Evolutionary conservation across 2,888 invertebrate genomes (phyloP).

Genomic region (Pyralis farinalis): DNA sequence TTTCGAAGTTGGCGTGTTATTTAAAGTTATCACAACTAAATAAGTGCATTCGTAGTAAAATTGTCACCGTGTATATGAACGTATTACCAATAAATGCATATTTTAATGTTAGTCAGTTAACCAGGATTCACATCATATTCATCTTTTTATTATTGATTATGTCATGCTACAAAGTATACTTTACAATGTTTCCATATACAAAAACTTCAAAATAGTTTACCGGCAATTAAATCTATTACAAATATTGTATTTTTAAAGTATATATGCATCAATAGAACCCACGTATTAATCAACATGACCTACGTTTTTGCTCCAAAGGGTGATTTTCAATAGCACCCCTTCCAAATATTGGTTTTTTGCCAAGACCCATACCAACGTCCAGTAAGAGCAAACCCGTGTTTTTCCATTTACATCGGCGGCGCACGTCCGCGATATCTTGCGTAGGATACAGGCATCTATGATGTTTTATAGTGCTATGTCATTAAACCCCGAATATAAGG

Average conservation of each 20-base stretch:
- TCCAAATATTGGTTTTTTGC: conserved; percentile 80
- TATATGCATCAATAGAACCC: conserved; percentile 28
- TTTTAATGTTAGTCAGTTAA: too few species aligned
- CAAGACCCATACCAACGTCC: conserved; percentile 47
- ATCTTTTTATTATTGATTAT: too few species aligned
- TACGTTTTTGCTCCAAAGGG: conserved; percentile 69
- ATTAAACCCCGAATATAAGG: conserved; percentile 74
- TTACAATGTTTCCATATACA: too few species aligned
- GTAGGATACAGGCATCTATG: conserved; percentile 55
- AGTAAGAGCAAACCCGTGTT: conserved; percentile 78
- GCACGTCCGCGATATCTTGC: conserved; percentile 64
- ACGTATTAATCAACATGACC: conserved; percentile 73
- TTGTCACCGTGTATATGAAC: too few species aligned
- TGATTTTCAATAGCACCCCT: conserved; percentile 71
- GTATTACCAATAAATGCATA: too few species aligned
- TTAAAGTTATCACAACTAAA: too few species aligned
- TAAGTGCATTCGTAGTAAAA: too few species aligned
- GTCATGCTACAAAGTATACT: too few species aligned
- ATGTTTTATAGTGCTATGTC: conserved; percentile 71
- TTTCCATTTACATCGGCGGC: conserved; percentile 66
- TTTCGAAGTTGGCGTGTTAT: too few species aligned
- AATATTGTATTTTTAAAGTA: conserved; percentile 20
- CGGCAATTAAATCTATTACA: too few species aligned
- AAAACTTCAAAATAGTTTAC: too few species aligned
- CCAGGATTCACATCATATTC: too few species aligned